phyloP scores from a whole-genome alignment of 92 coral and sea anemone species.

The Meandrina meandrites region DNA sequence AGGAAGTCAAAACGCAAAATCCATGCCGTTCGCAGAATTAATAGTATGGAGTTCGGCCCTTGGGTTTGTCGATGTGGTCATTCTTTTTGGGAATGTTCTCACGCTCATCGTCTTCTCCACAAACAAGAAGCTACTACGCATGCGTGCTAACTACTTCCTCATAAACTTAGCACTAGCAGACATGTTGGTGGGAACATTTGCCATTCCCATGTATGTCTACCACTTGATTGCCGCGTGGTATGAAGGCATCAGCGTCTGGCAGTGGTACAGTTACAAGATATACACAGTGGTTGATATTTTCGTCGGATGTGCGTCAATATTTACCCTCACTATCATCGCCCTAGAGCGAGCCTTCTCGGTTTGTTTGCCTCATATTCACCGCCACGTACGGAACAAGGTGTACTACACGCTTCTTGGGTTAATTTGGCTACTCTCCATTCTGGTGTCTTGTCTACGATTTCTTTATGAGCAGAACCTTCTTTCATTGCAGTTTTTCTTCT shows the following conservation, averaged over 20 bases:
- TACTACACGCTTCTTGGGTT: constrained; percentile 65
- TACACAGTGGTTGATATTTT: constrained; percentile 73
- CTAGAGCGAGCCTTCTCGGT: constrained; percentile 78
- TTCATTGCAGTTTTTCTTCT: constrained; percentile 67
- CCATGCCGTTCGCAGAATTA: constrained; percentile 61
- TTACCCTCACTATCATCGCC: constrained; percentile 77
- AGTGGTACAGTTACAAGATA: constrained; percentile 38
- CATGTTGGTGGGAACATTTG: constrained; percentile 76
- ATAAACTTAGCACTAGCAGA: constrained; percentile 84
- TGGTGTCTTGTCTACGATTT: constrained; percentile 63
- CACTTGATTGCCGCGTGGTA: constrained; percentile 58
- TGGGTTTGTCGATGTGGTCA: constrained; percentile 64
- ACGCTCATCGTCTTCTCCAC: constrained; percentile 75
- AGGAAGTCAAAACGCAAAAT: not conserved
- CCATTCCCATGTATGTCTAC: constrained; percentile 78
- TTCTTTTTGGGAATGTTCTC: constrained; percentile 75
- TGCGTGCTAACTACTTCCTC: constrained; percentile 85
- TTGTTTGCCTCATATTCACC: constrained; percentile 76
- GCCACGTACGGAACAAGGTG: constrained; percentile 50
- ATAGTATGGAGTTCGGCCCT: constrained; percentile 76
- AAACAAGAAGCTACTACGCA: constrained; percentile 75
- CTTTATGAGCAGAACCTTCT: constrained; percentile 56
- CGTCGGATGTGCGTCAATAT: constrained; percentile 84
- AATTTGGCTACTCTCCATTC: constrained; percentile 70
- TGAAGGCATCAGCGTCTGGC: constrained; percentile 60